Base-by-base conservation (phyloP, 2,888 invertebrate genomes). In the Autographa pulchrina region DNA sequence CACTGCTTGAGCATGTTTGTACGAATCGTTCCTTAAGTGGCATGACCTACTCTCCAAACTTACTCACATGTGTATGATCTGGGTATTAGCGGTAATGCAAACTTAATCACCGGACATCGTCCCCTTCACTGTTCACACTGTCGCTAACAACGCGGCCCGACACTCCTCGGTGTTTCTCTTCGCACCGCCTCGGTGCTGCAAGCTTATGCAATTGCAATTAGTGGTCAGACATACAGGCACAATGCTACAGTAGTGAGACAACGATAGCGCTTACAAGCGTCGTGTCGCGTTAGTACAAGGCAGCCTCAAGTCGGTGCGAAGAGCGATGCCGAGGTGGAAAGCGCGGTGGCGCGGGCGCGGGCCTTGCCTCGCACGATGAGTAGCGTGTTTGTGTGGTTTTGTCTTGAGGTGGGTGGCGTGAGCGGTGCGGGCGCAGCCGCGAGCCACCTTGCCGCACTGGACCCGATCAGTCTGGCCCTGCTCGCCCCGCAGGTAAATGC, bases 371-470 rank as follows among this genome's bases (percentile, higher is more conserved):
- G 93, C 94, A 94, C 94, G 93, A 93, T 94, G 92, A 95, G 95
- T 95, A 95, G 94, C 94, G 95, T 93, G 91, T 95, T 93, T 95
- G 94, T 96, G 94, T 95, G 95, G 94, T 95, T 94, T 93, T 96
- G 96, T 96, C 96, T 96, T 92, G 96, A 96, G 96, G 96, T 96
- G 95, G 96, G 96, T 91, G 96, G 96, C 94, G 92, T 96, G 94
- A 94, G 95, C 94, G 95, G 95, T 91, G 92, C 96, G 90, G 94
- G 94, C 87, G 96, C 96, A 88, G 96, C 96, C 85, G 94, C 96
- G 89, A 92, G 96, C 91, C 96, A 96, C 92, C 96, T 96, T 93
- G 92, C 96, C 90, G 96, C 96, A 90, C 93, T 96, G 93, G 96
- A 96, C 93, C 96, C 96, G 91, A 93, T 96, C 94, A 94, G 94